Evolutionary conservation across 2,113 vertebrate species (phyloP).

Genomic region (Chrysochloris asiatica): DNA sequence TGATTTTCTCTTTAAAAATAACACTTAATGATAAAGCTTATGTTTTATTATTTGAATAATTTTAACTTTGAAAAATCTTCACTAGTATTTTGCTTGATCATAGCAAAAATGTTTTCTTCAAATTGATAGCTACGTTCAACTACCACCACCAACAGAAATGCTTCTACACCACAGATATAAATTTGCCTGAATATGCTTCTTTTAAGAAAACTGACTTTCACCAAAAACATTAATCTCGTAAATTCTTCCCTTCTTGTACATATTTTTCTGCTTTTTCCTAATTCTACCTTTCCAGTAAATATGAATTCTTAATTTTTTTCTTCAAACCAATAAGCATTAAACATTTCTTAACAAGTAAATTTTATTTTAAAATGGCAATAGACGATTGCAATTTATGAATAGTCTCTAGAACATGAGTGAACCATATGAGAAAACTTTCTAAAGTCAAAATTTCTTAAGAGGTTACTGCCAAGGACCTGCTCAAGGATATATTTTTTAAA

Average conservation of each 20-base stretch:
- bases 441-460: conserved; percentile 43
- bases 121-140: neutral
- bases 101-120: conserved; percentile 33
- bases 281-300: neutral
- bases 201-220: conserved; percentile 20
- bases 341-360: conserved; percentile 2
- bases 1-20: conserved; percentile 26
- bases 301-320: conserved; percentile 1
- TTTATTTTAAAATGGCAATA: neutral
- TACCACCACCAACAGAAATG: neutral
- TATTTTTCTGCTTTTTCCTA: neutral
- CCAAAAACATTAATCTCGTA: neutral
- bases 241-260: neutral
- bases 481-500: neutral
- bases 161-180: neutral
- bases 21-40: conserved; percentile 5
- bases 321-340: conserved; percentile 26
- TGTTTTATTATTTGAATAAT: neutral
- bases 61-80: conserved; percentile 20
- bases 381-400: neutral
- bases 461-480: conserved; percentile 2
- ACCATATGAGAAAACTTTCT: neutral
- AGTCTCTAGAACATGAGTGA: neutral
- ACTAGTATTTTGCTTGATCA: neutral
- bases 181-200: neutral